A percentile compares a stretch with the other conserved stretches of the same genome.
Evolutionary conservation across 2,888 invertebrate genomes (phyloP).

Genomic region (Dexiosoma caninum): DNA sequence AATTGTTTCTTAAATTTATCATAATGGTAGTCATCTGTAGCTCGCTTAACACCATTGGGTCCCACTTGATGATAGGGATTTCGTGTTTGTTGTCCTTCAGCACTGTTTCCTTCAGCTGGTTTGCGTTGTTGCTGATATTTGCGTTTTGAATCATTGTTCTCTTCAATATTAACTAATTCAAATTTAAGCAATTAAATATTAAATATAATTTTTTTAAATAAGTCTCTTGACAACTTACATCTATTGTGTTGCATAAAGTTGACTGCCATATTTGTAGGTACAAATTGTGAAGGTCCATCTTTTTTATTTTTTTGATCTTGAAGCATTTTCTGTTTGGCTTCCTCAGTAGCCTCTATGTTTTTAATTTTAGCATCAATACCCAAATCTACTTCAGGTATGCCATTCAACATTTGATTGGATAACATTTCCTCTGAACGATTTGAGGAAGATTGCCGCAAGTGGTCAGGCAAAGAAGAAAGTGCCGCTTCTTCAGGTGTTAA

Average conservation of each 20-base stretch:
- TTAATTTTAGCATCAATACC: slow-evolving; percentile 99
- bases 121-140: slow-evolving; percentile 78
- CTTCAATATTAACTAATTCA: slow-evolving; percentile 89
- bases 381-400: slow-evolving; percentile 99
- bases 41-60: slow-evolving; percentile 87
- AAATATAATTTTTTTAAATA: background rate
- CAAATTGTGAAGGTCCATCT: slow-evolving; percentile 95
- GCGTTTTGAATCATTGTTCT: slow-evolving; percentile 78
- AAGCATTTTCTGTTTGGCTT: slow-evolving; percentile 94
- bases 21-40: slow-evolving; percentile 98
- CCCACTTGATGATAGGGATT: slow-evolving; percentile 76
- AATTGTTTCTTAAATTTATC: slow-evolving; percentile 98
- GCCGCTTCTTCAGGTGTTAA: slow-evolving; percentile 94
- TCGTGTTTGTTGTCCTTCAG: slow-evolving; percentile 69
- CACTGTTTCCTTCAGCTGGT: slow-evolving; percentile 54
- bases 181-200: background rate
- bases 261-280: slow-evolving; percentile 98
- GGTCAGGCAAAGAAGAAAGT: slow-evolving; percentile 91
- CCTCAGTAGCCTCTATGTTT: slow-evolving; percentile 99
- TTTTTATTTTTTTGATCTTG: slow-evolving; percentile 94
- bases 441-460: slow-evolving; percentile 89
- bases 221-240: slow-evolving; percentile 81
- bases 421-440: slow-evolving; percentile 98
- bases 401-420: slow-evolving; percentile 99
- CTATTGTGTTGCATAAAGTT: slow-evolving; percentile 98